Evolutionary conservation across 2,888 invertebrate genomes (phyloP).

Genomic region (Folsomia candida): DNA sequence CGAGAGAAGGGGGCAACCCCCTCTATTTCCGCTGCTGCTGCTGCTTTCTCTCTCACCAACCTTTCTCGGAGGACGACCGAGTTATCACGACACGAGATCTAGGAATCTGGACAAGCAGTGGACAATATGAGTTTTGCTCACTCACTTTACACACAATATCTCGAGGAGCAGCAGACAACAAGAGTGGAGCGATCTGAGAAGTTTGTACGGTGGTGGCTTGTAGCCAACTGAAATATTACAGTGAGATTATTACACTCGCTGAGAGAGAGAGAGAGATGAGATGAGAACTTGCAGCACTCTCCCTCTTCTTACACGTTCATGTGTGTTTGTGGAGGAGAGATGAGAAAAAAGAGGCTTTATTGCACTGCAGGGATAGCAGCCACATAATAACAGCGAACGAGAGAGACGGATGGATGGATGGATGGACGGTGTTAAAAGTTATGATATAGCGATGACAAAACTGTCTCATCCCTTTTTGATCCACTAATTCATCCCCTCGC

Average conservation of each 20-base stretch:
- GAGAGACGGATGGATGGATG: neutral
- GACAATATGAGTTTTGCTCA: neutral
- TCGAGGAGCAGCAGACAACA: no score
- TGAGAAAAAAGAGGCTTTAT: neutral
- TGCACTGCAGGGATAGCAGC: neutral
- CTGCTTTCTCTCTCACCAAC: neutral
- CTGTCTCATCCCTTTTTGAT: neutral
- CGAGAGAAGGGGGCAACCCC: slow-evolving; percentile 8
- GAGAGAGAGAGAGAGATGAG: neutral
- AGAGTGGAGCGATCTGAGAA: neutral
- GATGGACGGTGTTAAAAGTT: neutral
- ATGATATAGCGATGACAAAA: neutral
- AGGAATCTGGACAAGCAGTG: neutral
- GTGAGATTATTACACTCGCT: no score
- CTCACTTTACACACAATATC: no score
- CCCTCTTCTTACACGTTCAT: neutral
- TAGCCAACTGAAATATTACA: slow-evolving; percentile 4
- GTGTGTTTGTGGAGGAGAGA: neutral
- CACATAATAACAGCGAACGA: no score
- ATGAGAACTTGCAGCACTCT: neutral
- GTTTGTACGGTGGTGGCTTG: neutral
- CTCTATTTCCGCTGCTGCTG: neutral
- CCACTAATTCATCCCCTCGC: neutral
- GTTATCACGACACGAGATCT: neutral
- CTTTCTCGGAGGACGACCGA: neutral